These are phyloP conservation scores for Oncorhynchus keta DNA, from an alignment of 2,113 vertebrate species.

Conservation along the genomic window DNA sequence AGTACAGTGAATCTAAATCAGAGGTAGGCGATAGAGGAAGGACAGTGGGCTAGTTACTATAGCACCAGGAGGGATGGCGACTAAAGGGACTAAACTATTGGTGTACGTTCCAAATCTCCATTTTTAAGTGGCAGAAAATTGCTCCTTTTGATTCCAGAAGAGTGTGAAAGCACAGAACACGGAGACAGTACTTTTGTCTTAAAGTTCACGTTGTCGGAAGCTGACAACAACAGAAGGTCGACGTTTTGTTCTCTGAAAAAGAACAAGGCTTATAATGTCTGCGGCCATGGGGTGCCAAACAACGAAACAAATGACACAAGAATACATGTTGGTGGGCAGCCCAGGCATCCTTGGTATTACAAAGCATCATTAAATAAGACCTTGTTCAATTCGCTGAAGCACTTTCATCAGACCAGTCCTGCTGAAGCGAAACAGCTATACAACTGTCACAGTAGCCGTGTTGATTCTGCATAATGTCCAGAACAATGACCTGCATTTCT, in stretches of 20 bases:
- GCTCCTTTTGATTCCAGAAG: background rate
- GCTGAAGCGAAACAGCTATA: background rate
- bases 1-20: background rate
- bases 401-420: background rate
- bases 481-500: background rate
- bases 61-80: background rate
- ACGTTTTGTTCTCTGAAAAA: constrained; percentile 16
- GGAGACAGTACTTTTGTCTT: background rate
- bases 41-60: background rate
- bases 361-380: constrained; percentile 50
- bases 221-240: constrained; percentile 31
- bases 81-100: background rate
- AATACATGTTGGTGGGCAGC: constrained; percentile 9
- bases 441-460: background rate
- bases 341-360: constrained; percentile 31
- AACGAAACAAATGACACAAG: constrained; percentile 36
- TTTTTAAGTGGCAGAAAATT: background rate
- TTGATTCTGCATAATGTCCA: background rate
- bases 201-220: constrained; percentile 11
- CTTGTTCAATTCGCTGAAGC: constrained; percentile 43
- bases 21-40: background rate
- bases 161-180: background rate
- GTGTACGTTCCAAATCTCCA: background rate
- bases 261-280: constrained; percentile 24
- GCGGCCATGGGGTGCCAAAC: constrained; percentile 41